phyloP scores from a whole-genome alignment of 64 coral and sea anemone genomes.

The Pachyseris speciosa region DNA sequence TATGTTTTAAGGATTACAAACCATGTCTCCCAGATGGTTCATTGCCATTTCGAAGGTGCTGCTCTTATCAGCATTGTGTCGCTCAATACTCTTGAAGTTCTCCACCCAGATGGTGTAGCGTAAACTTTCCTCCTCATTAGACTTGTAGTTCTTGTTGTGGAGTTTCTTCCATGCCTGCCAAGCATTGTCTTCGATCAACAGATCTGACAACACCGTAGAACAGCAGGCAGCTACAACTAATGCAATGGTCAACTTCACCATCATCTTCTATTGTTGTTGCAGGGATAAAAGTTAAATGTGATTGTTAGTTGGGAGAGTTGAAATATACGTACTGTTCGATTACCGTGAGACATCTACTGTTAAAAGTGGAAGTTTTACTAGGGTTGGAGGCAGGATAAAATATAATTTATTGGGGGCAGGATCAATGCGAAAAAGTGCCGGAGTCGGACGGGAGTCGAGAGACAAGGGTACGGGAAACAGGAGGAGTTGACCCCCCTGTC shows the following conservation, averaged over 20 bases:
- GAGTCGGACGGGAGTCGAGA: too few species aligned
- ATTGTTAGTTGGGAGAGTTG: too few species aligned
- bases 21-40: conserved; percentile 95
- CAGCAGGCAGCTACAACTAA: neutral
- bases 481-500: too few species aligned
- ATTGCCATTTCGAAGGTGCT: conserved; percentile 59
- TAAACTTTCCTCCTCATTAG: conserved; percentile 64
- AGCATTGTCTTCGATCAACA: conserved; percentile 41
- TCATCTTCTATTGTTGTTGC: neutral
- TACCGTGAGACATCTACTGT: too few species aligned
- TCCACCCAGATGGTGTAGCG: conserved; percentile 76
- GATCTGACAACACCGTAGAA: conserved; percentile 6
- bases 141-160: conserved; percentile 56
- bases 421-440: too few species aligned
- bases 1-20: conserved; percentile 59
- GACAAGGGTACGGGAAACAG: too few species aligned
- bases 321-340: too few species aligned
- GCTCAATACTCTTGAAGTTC: conserved; percentile 67
- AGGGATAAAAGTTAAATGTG: neutral
- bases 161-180: conserved; percentile 71
- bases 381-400: too few species aligned
- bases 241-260: neutral
- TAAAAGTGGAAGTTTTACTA: too few species aligned
- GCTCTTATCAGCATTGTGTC: conserved; percentile 52
- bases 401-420: too few species aligned